A percentile compares a stretch with the other conserved stretches of the same genome.
Conservation (phyloP, 1,140 invertebrate species). For the Periplaneta americana region DNA sequence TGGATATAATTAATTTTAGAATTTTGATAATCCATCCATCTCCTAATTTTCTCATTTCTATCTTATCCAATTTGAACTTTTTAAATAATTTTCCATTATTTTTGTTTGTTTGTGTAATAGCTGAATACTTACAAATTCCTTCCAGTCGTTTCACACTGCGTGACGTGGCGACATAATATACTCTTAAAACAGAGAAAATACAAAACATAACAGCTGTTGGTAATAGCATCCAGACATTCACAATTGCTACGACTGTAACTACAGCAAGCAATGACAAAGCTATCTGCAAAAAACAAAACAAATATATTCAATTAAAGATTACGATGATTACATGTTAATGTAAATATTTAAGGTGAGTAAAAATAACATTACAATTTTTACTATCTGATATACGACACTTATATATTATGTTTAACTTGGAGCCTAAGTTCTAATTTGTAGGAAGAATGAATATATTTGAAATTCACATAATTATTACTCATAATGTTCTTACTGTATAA, state of each 20-base stretch:
- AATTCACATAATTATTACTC: not conserved
- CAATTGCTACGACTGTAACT: slow-evolving; percentile 60
- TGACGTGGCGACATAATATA: slow-evolving; percentile 75
- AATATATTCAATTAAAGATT: not conserved
- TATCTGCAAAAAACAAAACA: slow-evolving; percentile 45
- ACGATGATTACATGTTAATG: not conserved
- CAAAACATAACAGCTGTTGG: slow-evolving; percentile 60
- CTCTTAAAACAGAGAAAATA: slow-evolving; percentile 66
- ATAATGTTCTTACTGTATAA: slow-evolving; percentile 23
- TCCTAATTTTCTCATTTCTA: too few relatives aligned
- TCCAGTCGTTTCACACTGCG: slow-evolving; percentile 86
- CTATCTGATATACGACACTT: too few relatives aligned
- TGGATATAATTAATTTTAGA: too few relatives aligned
- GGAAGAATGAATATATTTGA: too few relatives aligned
- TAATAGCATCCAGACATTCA: slow-evolving; percentile 72
- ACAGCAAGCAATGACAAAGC: slow-evolving; percentile 66
- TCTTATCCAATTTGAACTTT: too few relatives aligned
- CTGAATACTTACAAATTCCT: slow-evolving; percentile 68
- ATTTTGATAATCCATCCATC: too few relatives aligned
- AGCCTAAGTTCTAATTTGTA: too few relatives aligned
- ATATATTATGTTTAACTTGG: too few relatives aligned
- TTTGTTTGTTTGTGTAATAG: slow-evolving; percentile 6
- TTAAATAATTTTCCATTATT: too few relatives aligned
- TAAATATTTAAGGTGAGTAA: too few relatives aligned
- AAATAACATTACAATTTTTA: too few relatives aligned